A percentile compares a stretch with the other conserved stretches of the same genome.
phyloP scores from a whole-genome alignment of 2,113 vertebrate species.

The Tamias sibiricus region DNA sequence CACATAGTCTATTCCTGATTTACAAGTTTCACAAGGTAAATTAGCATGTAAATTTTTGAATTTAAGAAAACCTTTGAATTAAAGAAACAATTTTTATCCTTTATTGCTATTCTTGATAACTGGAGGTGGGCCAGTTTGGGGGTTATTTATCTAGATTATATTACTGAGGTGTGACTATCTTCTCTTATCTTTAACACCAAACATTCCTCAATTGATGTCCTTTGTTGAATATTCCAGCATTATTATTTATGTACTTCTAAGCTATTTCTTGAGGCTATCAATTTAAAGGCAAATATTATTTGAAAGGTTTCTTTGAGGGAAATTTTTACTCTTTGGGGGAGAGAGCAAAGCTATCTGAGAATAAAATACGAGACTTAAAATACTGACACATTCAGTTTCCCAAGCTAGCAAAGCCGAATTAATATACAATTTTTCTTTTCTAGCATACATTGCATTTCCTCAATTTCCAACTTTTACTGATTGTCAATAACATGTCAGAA shows the following conservation, averaged over 20 bases:
- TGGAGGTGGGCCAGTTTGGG: neutral
- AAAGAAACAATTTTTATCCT: neutral
- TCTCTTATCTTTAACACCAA: neutral
- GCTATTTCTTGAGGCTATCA: neutral
- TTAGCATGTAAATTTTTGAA: neutral
- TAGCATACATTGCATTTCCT: neutral
- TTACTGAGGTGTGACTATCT: neutral
- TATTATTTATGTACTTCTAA: neutral
- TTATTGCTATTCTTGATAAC: neutral
- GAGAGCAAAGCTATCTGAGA: neutral
- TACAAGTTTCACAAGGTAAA: neutral
- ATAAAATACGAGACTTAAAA: neutral
- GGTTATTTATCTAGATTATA: neutral
- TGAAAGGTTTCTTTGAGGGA: neutral
- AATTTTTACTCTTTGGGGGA: neutral
- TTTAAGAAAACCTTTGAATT: neutral
- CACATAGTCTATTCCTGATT: neutral
- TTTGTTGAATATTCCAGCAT: neutral
- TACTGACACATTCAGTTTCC: neutral
- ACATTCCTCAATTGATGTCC: neutral
- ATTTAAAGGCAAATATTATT: neutral
- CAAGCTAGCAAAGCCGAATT: neutral
- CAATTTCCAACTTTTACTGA: neutral
- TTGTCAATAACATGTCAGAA: neutral
- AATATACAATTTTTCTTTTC: neutral